Evolutionary conservation across 2,888 invertebrate genomes (phyloP), one percentile per base, ranked within the genome.

Genomic region (Nemurella pictetii): DNA sequence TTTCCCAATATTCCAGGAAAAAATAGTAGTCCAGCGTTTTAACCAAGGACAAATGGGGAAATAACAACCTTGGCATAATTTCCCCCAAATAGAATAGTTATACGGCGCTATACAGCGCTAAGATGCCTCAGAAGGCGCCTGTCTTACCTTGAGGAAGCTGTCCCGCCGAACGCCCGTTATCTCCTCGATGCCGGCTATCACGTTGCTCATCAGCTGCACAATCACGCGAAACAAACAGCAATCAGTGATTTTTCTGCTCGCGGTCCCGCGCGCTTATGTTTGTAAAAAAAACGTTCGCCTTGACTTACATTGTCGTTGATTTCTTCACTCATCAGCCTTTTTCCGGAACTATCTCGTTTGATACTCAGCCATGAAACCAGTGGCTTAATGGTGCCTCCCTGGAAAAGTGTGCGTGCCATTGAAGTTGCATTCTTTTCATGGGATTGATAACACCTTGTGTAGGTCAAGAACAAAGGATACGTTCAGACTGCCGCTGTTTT

Each of bases 361-460:
- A 93, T 93, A 86, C 92, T 91, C 80, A 93, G 89, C 84, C 91
- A 89, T 85, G 91, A 90, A 0, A 93, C 93, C 77, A 93, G 89
- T n/a, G 93, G 92, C 87, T 93, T 93, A 85, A 93, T 93, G 0
- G 93, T 92, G 85, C 92, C 92, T 75, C 93, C 93, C 93, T 93
- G 89, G 1, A 89, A 88, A 80, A 30, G 55, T 55, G n/a, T n/a
- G n/a, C n/a, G n/a, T n/a, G n/a, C n/a, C n/a, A n/a, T n/a, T n/a
- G n/a, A n/a, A n/a, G n/a, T n/a, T n/a, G 55, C 55, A 55, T 20
- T 55, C 55, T 55, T 55, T 55, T 15, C 1, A 2, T 55, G 9
- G 55, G 15, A 55, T 55, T 55, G 55, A 55, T 55, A 12, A 20
- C 55, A 20, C 55, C 1, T 55, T 55, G 55, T 55, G 55, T 55